Base-by-base conservation (phyloP, 1,140 invertebrate species). In the Drosophila jambulina region DNA sequence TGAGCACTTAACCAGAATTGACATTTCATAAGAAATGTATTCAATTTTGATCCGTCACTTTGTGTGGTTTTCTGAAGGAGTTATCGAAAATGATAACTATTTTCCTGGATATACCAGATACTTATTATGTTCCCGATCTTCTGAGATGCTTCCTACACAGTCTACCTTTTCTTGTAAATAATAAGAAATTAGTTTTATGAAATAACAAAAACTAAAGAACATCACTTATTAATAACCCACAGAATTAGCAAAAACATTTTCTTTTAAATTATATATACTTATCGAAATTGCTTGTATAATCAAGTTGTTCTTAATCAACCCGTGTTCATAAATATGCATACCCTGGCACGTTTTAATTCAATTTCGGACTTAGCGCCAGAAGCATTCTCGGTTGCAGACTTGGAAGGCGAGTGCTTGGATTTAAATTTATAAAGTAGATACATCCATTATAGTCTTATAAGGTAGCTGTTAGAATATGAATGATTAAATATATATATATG, bases 261-360 rank as follows among this genome's bases (percentile, higher is more conserved):
- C 21, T 45, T 7, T 6, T 13, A 3, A 8, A 45, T 8, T 23
- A 23, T 3, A 45, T 45, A 45, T 15, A 15, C 27, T 27, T 5
- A 25, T 48, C 21, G 8, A 32, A 53, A 23, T 10, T 23, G 0
- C 8, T 5, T 10, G 8, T 15, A 21, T 36, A 25, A 13, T 46
- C 15, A 46, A 43, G 23, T 17, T 48, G 34, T 71, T 38, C 36
- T 71, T 40, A 71, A 38, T 69, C 64, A 57, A 32, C 67, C 68
- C 68, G 23, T 38, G 65, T 21, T 36, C 21, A 36, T 36, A 23
- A 54, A 54, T 54, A 36, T 23, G 51, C 19, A 54, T 36, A 21
- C n/a, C 8, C 4, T 21, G n/a, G 13, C 53, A 69, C 56, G 23
- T 34, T 36, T 53, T 45, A 49, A 58, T 64, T 42, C 32, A 53